A percentile compares a stretch with the other conserved stretches of the same genome.
phyloP scores from a whole-genome alignment of 1,140 invertebrate species.

The Cephus cinctus region DNA sequence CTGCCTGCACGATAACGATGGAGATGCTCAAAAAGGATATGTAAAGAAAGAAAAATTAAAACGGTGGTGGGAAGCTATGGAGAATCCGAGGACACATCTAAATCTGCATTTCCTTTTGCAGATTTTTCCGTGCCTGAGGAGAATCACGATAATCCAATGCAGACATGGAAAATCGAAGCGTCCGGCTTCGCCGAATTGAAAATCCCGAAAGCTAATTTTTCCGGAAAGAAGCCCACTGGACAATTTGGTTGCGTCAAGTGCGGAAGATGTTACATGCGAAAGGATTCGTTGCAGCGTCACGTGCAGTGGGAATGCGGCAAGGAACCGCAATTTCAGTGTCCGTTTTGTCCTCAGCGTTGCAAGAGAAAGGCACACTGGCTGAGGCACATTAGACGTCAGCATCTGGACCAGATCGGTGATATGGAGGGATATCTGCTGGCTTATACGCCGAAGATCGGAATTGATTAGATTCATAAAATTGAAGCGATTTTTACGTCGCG shows the following conservation, averaged over 20 bases:
- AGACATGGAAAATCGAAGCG: constrained; percentile 31
- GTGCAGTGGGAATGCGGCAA: constrained; percentile 68
- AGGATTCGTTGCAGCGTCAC: constrained; percentile 66
- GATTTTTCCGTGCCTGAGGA: constrained; percentile 20
- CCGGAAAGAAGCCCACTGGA: constrained; percentile 28
- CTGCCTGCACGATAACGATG: no score
- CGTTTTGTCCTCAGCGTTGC: constrained; percentile 63
- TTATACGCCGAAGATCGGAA: constrained; percentile 12
- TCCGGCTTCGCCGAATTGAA: constrained; percentile 40
- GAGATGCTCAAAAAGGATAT: no score
- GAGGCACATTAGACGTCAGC: constrained; percentile 61
- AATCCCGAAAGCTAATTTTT: constrained; percentile 39
- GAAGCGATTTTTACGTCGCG: no score
- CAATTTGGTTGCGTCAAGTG: constrained; percentile 63
- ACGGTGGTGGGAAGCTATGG: constrained; percentile 36
- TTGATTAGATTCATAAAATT: no score
- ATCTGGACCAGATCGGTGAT: constrained; percentile 54
- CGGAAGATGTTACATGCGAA: constrained; percentile 64
- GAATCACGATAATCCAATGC: constrained; percentile 33
- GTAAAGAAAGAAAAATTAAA: no score
- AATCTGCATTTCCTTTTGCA: constrained; percentile 22
- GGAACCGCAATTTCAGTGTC: constrained; percentile 67
- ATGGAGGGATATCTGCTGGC: constrained; percentile 41
- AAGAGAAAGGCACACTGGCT: constrained; percentile 62
- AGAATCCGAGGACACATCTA: constrained; percentile 30